Evolutionary conservation across 1,140 invertebrate species (phyloP).

Genomic region (Drosophila baimaii): DNA sequence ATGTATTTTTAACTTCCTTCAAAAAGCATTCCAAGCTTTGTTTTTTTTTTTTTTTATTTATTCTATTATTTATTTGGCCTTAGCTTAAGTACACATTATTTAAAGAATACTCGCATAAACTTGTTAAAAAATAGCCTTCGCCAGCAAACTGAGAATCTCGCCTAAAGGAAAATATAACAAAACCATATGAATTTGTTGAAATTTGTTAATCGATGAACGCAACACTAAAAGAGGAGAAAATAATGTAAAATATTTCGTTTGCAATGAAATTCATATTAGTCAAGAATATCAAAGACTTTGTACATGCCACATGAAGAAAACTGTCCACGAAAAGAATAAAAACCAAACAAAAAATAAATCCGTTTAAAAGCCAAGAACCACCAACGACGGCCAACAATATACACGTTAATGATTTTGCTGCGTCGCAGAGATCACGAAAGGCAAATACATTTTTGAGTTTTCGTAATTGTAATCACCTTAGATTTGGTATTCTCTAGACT

Average conservation of each 20-base stretch:
- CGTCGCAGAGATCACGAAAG: conserved; percentile 41
- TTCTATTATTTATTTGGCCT: conserved; percentile 4
- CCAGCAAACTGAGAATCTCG: conserved; percentile 30
- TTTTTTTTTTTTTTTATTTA: conserved; percentile 16
- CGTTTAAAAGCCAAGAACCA: conserved; percentile 32
- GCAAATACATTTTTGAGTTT: conserved; percentile 52
- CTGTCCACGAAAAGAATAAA: not conserved
- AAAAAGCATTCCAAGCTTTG: conserved; percentile 10
- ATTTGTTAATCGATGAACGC: conserved; percentile 54
- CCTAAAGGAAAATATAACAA: conserved; percentile 13
- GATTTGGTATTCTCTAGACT: conserved; percentile 2
- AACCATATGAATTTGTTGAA: conserved; percentile 47
- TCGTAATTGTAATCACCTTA: conserved; percentile 5
- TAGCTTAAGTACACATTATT: conserved; percentile 9
- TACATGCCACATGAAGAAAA: conserved; percentile 26
- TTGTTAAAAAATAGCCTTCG: conserved; percentile 36
- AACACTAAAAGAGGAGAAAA: conserved; percentile 69
- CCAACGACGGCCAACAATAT: conserved; percentile 28
- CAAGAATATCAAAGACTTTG: conserved; percentile 25
- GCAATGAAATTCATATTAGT: conserved; percentile 22
- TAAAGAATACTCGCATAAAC: conserved; percentile 25
- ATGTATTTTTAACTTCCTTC: conserved; percentile 8
- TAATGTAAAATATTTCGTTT: conserved; percentile 59
- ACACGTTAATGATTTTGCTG: conserved; percentile 24
- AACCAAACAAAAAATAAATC: conserved; percentile 10